Evolutionary conservation across 2,797 vertebrate species (phyloP).

Genomic region (Anniella stebbinsi): DNA sequence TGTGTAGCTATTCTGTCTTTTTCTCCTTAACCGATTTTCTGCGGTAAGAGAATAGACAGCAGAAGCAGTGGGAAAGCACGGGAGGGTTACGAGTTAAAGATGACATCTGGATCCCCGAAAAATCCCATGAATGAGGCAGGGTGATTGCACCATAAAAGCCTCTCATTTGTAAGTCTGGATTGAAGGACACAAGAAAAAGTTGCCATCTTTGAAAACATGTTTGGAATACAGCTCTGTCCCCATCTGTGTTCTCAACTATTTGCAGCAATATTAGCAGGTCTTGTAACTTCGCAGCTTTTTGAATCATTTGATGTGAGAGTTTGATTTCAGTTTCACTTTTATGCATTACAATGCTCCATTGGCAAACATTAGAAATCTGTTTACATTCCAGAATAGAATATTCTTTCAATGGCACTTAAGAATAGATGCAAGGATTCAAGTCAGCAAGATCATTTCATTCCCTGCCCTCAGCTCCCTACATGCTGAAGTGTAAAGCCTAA

Average conservation of each 20-base stretch:
- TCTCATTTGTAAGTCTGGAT: too few relatives aligned
- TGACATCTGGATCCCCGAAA: too few relatives aligned
- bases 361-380: slow-evolving; percentile 6
- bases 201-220: slow-evolving; percentile 4
- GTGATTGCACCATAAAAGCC: too few relatives aligned
- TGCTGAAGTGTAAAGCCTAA: slow-evolving; percentile 27
- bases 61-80: too few relatives aligned
- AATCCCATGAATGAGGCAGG: too few relatives aligned
- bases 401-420: slow-evolving; percentile 57
- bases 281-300: slow-evolving; percentile 60
- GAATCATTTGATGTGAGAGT: slow-evolving; percentile 62
- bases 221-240: slow-evolving; percentile 27
- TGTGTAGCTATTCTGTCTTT: too few relatives aligned
- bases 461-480: slow-evolving; percentile 8
- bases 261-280: slow-evolving; percentile 35
- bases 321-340: slow-evolving; percentile 64
- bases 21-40: too few relatives aligned
- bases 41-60: too few relatives aligned
- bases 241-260: slow-evolving; percentile 28
- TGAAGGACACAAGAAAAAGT: neutral
- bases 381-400: neutral
- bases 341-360: slow-evolving; percentile 48
- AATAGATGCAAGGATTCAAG: slow-evolving; percentile 48
- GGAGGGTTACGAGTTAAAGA: too few relatives aligned
- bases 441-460: neutral